Percentiles rank a stretch among this genome's conserved stretches.
phyloP scores from a whole-genome alignment of 2,797 vertebrate species.

The Hozukius guyotensis region DNA sequence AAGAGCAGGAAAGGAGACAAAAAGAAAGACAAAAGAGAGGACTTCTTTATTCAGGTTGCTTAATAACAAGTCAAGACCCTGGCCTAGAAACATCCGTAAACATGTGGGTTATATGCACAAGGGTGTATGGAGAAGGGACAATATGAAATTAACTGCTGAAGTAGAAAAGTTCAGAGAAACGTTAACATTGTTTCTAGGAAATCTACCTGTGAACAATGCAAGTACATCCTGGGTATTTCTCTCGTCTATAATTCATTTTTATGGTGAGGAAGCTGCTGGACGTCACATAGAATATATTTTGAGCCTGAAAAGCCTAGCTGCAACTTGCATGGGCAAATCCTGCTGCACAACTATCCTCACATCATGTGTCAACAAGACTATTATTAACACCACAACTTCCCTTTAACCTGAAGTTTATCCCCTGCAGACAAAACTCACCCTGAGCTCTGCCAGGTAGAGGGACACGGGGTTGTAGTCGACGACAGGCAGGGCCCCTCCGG shows the following conservation, averaged over 20 bases:
- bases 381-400: background rate
- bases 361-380: background rate
- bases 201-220: background rate
- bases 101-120: background rate
- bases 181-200: background rate
- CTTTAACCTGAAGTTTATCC: background rate
- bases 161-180: background rate
- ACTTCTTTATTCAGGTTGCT: background rate
- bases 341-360: background rate
- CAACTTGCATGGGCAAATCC: constrained; percentile 10
- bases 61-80: background rate
- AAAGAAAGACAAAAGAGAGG: background rate
- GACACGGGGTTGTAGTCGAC: constrained; percentile 92
- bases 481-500: constrained; percentile 84
- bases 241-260: background rate
- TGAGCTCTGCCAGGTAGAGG: constrained; percentile 89
- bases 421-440: constrained; percentile 79
- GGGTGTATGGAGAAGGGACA: background rate
- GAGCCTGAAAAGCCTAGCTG: background rate
- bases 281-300: background rate
- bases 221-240: background rate
- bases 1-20: background rate
- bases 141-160: background rate
- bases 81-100: background rate
- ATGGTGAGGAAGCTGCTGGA: constrained; percentile 15